These are phyloP conservation scores for Saguinus midas DNA, from an alignment of 2,113 vertebrate genomes.

Conservation along the genomic window DNA sequence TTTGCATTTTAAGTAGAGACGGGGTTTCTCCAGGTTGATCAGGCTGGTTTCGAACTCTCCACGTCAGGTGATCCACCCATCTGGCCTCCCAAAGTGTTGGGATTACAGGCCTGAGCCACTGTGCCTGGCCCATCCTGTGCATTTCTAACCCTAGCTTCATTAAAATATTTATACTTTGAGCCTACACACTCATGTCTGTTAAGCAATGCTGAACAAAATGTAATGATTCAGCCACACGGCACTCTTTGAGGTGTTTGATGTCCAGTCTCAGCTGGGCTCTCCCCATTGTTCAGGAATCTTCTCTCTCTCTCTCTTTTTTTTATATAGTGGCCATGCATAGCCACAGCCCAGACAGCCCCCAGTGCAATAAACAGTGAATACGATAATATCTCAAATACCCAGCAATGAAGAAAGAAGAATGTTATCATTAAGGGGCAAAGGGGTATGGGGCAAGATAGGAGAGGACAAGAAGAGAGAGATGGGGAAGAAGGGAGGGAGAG, in stretches of 20 bases:
- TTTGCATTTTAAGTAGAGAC: too few species aligned
- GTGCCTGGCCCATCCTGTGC: neutral
- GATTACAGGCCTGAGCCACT: too few species aligned
- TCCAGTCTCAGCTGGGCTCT: neutral
- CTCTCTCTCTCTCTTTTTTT: neutral
- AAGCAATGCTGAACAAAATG: neutral
- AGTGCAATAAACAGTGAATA: neutral
- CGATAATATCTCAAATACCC: neutral
- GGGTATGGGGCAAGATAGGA: too few species aligned
- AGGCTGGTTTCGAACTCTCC: too few species aligned
- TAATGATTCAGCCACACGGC: neutral
- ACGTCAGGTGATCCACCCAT: too few species aligned
- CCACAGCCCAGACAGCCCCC: neutral
- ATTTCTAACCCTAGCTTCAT: neutral
- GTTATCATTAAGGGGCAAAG: neutral
- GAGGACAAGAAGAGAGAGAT: too few species aligned
- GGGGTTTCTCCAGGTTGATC: too few species aligned
- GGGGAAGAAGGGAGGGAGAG: too few species aligned
- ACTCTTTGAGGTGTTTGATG: neutral
- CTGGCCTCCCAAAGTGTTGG: too few species aligned
- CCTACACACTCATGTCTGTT: neutral
- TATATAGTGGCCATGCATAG: neutral
- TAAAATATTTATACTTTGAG: neutral
- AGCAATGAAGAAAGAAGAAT: neutral
- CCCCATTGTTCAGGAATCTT: neutral